Evolutionary conservation across 2,888 invertebrate genomes (phyloP), one percentile per base, ranked within the genome.

Genomic region (Drosophila antonietae): DNA sequence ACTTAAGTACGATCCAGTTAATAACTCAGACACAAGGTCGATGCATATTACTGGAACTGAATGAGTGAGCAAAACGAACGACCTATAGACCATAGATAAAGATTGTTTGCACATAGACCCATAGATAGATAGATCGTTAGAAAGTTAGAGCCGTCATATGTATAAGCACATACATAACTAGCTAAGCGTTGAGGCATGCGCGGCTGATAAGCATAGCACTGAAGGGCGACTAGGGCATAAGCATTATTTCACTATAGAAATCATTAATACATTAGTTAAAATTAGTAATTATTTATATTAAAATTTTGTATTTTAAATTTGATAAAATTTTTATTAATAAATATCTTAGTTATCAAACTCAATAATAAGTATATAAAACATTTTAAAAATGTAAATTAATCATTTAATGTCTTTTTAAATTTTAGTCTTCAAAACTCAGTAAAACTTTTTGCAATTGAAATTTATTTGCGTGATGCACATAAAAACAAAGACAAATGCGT

Each of bases 401-500:
- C 35, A 35, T 39, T 15, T 15, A 15, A 6, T 39, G 39, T n/a
- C 5, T 43, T n/a, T 7, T 14, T 18, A 23, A 9, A 1, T 20
- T 14, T 18, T 52, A 2, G n/a, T 20, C 8, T 35, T 7, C 35
- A 63, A 63, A 58, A 12, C 12, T 15, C 20, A 23, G 39, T 39
- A 23, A 62, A 44, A 53, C 63, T 63, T 35, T 35, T 43, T 47
- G 59, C 60, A 64, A 66, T 43, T 39, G 12, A 46, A 61, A 66
- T 65, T 74, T 68, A 75, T 79, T 66, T 53, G 56, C 59, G 47
- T 60, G 59, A 63, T 66, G 68, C 59, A 65, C 51, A 82, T 68
- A 61, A 63, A 80, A 71, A 80, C 68, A 76, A 68, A 60, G 65
- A 76, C 63, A 68, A 71, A 83, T 83, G 58, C 41, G 39, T n/a